A percentile compares a stretch with the other conserved stretches of the same genome.
Evolutionary conservation across 2,888 invertebrate genomes (phyloP).

Genomic region (Eupithecia pulchellata): DNA sequence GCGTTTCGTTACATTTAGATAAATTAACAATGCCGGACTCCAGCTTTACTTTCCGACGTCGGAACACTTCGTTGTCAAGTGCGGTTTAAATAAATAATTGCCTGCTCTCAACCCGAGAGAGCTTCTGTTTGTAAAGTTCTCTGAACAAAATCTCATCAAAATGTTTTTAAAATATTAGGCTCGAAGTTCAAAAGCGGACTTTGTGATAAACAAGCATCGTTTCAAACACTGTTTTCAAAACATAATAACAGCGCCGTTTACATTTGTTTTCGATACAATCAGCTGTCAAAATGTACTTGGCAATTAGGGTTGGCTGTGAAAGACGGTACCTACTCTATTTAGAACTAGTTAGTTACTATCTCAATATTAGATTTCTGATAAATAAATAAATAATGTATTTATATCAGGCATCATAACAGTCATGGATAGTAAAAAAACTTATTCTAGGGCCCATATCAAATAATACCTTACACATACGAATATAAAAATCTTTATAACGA

Average conservation of each 20-base stretch:
- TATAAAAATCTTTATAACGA: too few relatives aligned
- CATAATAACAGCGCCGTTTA: constrained; percentile 41
- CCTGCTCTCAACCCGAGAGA: constrained; percentile 26
- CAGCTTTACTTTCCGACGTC: constrained; percentile 31
- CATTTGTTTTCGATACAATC: constrained; percentile 63
- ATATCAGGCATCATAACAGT: too few relatives aligned
- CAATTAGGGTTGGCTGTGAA: constrained; percentile 51
- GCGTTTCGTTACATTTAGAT: constrained; percentile 52
- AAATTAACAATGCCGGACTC: constrained; percentile 42
- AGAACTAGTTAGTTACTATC: too few relatives aligned
- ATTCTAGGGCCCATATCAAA: too few relatives aligned
- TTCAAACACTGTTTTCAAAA: constrained; percentile 16
- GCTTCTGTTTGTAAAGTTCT: constrained; percentile 18
- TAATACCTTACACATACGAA: too few relatives aligned
- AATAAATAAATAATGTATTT: too few relatives aligned
- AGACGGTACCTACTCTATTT: neutral
- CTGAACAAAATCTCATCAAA: constrained; percentile 5
- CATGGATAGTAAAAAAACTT: too few relatives aligned
- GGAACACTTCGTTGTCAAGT: constrained; percentile 24
- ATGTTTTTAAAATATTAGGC: constrained; percentile 5
- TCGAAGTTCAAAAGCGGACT: constrained; percentile 10
- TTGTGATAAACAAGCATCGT: constrained; percentile 21
- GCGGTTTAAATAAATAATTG: constrained; percentile 22
- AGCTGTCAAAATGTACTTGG: constrained; percentile 69
- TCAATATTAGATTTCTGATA: too few relatives aligned